These are phyloP conservation scores for Benitochromis conjunctus DNA, from an alignment of 2,113 vertebrate species.

Conservation along the genomic window DNA sequence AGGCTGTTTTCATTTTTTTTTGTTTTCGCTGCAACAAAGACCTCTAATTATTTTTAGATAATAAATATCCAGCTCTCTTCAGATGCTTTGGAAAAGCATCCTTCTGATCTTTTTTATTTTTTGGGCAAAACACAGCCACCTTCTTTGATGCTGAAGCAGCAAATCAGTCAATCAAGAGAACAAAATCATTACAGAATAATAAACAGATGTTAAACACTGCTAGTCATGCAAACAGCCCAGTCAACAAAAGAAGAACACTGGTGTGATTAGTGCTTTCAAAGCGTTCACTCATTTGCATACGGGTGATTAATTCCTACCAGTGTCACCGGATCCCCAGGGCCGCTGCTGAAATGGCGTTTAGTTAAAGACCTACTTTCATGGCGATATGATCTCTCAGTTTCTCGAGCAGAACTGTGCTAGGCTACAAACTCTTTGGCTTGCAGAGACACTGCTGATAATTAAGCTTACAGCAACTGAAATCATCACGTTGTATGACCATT, in stretches of 20 bases:
- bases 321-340: not conserved
- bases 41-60: not conserved
- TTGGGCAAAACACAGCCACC: not conserved
- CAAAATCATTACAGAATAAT: not conserved
- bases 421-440: not conserved
- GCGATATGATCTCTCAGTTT: not conserved
- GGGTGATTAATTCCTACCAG: slow-evolving; percentile 28
- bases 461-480: not conserved
- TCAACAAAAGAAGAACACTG: slow-evolving; percentile 20
- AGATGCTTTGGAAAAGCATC: not conserved
- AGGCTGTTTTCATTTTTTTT: not conserved
- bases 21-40: not conserved
- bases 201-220: slow-evolving; percentile 9
- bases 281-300: slow-evolving; percentile 30
- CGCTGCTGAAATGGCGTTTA: not conserved
- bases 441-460: not conserved
- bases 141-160: not conserved
- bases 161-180: not conserved
- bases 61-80: not conserved
- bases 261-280: slow-evolving; percentile 11
- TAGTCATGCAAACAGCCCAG: not conserved
- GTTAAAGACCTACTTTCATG: not conserved
- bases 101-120: not conserved
- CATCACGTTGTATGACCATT: not conserved
- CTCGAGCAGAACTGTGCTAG: not conserved